These are phyloP conservation scores for Bombus confusus DNA, from an alignment of 1,140 invertebrate genomes.

Conservation along the genomic window DNA sequence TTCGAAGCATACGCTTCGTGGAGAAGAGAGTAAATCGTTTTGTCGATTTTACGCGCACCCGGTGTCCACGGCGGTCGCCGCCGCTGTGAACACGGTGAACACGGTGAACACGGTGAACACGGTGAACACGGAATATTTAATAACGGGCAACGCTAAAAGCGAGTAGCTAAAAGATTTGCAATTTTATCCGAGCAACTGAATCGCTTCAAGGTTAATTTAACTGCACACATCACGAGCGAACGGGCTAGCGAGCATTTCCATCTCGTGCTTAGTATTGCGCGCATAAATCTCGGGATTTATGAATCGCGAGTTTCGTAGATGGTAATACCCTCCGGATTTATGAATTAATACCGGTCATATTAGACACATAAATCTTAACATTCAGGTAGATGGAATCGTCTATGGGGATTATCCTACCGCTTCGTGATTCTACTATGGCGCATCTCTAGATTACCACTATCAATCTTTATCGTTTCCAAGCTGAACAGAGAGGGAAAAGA, in stretches of 20 bases:
- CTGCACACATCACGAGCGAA: conserved; percentile 18
- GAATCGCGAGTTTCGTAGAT: conserved; percentile 63
- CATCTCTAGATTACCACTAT: conserved; percentile 24
- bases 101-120: background rate
- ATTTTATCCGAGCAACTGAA: conserved; percentile 50
- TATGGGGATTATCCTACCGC: conserved; percentile 40
- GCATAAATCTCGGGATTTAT: conserved; percentile 66
- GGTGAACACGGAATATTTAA: conserved; percentile 10
- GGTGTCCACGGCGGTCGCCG: background rate
- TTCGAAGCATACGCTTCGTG: background rate
- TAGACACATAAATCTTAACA: conserved; percentile 63
- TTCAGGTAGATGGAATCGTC: conserved; percentile 60
- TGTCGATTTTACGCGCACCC: background rate
- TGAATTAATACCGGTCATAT: conserved; percentile 67
- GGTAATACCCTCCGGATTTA: conserved; percentile 60
- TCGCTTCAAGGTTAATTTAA: conserved; percentile 57
- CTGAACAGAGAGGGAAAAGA: too few species aligned
- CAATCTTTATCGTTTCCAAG: conserved; percentile 42
- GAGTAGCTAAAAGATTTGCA: conserved; percentile 34
- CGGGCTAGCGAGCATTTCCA: conserved; percentile 39
- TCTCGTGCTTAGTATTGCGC: conserved; percentile 30
- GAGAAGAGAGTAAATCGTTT: background rate
- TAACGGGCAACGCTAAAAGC: conserved; percentile 11
- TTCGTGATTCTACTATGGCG: conserved; percentile 29
- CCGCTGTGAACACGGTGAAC: background rate